Conservation (phyloP, 2,113 vertebrate species). For the Motacilla alba region DNA sequence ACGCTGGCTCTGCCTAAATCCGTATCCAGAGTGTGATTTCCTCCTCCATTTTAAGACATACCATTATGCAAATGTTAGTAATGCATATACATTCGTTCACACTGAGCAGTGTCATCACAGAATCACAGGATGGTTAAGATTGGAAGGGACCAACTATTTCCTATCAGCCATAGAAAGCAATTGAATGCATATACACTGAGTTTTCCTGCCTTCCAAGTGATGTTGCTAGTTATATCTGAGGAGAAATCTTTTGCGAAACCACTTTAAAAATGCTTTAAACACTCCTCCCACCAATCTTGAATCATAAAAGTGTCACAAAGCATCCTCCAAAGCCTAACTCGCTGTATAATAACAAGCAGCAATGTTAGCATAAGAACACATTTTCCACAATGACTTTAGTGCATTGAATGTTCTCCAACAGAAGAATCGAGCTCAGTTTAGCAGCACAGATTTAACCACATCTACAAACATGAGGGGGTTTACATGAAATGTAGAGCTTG, state of each 20-base stretch:
- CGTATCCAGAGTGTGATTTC: background rate
- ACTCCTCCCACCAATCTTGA: conserved; percentile 11
- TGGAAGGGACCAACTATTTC: background rate
- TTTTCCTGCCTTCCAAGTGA: background rate
- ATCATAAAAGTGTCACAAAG: conserved; percentile 26
- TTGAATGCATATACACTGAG: background rate
- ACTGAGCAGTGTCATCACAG: background rate
- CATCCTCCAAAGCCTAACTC: background rate
- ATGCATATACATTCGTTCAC: background rate
- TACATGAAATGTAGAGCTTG: conserved; percentile 71
- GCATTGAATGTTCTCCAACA: conserved; percentile 12
- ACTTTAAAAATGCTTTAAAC: conserved; percentile 18
- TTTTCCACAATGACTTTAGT: conserved; percentile 9
- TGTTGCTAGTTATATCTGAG: background rate
- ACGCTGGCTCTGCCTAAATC: background rate
- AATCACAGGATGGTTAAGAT: background rate
- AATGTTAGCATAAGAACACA: background rate
- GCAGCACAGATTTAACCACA: conserved; percentile 43
- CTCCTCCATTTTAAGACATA: background rate
- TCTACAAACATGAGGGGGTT: conserved; percentile 54
- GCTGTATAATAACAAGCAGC: background rate
- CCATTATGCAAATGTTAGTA: background rate
- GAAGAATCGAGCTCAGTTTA: conserved; percentile 21
- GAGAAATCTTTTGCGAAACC: background rate
- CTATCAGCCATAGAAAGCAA: background rate